A percentile compares a stretch with the other conserved stretches of the same genome.
Evolutionary conservation across 2,113 vertebrate genomes (phyloP).

Genomic region (Phylloscopus trochilus): DNA sequence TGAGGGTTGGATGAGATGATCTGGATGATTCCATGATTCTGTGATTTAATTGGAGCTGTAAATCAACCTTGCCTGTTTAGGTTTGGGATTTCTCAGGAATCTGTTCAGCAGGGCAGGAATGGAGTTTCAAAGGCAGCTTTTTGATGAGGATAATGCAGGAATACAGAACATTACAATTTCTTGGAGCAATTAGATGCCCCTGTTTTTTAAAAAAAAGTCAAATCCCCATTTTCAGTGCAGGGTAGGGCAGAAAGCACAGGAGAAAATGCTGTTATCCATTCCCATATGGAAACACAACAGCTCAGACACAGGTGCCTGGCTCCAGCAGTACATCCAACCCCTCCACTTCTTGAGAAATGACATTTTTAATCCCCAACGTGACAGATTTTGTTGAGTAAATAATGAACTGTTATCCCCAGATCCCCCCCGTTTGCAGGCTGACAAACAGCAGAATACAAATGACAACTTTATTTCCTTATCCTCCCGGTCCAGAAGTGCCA

Average conservation of each 20-base stretch:
- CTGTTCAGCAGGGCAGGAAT: neutral
- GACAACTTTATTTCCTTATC: constrained; percentile 16
- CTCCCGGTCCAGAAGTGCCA: neutral
- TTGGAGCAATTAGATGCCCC: neutral
- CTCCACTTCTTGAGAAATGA: neutral
- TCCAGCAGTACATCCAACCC: neutral
- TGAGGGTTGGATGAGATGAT: neutral
- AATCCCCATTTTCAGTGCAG: neutral
- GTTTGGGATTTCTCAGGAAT: neutral
- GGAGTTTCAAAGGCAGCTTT: neutral
- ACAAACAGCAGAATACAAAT: constrained; percentile 12
- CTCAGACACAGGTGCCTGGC: neutral
- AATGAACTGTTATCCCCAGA: neutral
- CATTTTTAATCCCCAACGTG: neutral
- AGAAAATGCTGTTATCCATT: neutral
- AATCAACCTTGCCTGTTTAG: neutral
- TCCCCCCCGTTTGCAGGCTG: neutral
- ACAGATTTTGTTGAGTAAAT: constrained; percentile 13
- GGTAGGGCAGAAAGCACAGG: neutral
- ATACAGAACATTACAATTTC: neutral
- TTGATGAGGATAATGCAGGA: neutral
- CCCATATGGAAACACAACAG: neutral
- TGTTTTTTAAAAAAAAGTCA: neutral
- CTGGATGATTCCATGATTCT: neutral
- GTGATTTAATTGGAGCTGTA: neutral